phyloP scores from a whole-genome alignment of 2,113 vertebrate genomes.

The Eidolon helvum region DNA sequence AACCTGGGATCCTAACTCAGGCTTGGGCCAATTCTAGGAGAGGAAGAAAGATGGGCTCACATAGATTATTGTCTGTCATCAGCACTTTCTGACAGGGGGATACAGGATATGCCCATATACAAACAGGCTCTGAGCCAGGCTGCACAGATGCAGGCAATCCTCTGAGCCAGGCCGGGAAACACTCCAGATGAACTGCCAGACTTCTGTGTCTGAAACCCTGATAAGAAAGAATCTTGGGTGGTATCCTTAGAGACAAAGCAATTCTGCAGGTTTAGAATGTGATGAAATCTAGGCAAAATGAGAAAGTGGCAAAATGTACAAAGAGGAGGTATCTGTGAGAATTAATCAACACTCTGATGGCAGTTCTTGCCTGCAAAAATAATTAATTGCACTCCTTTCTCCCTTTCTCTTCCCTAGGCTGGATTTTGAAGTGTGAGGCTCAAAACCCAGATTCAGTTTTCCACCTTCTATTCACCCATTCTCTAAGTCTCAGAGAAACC shows the following conservation, averaged over 20 bases:
- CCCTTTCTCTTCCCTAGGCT: not conserved
- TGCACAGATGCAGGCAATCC: conserved; percentile 57
- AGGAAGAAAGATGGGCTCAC: conserved; percentile 10
- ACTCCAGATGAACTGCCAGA: conserved; percentile 65
- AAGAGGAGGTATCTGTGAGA: not conserved
- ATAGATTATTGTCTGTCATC: conserved; percentile 25
- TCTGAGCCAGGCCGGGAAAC: conserved; percentile 63
- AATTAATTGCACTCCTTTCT: not conserved
- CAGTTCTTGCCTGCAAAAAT: conserved; percentile 4
- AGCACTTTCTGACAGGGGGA: conserved; percentile 10
- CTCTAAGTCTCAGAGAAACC: not conserved
- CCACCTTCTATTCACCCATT: not conserved
- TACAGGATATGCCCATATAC: conserved; percentile 45
- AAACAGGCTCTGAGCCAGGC: conserved; percentile 58
- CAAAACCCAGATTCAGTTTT: not conserved
- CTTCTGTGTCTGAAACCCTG: conserved; percentile 63
- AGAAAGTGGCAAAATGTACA: not conserved
- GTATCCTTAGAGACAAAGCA: conserved; percentile 29
- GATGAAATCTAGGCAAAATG: conserved; percentile 18
- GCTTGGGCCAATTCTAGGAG: not conserved
- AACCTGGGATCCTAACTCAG: not conserved
- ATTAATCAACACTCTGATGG: not conserved
- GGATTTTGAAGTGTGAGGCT: conserved; percentile 12
- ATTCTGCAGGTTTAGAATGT: conserved; percentile 40
- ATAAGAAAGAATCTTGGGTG: conserved; percentile 45